Base-by-base conservation (phyloP, 2,888 invertebrate species). In the Archips xylosteana region DNA sequence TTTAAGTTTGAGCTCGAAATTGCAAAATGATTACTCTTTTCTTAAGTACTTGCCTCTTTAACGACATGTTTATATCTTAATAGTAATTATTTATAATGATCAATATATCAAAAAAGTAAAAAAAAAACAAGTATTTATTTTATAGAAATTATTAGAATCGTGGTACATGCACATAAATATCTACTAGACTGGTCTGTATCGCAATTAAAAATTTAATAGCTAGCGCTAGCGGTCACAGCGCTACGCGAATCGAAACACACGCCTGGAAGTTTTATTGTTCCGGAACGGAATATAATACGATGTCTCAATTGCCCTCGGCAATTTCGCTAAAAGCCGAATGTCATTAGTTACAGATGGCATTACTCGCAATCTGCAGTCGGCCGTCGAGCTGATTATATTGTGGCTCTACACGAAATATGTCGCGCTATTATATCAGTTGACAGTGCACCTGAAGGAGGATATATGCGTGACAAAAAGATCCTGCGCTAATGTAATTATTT, bases 401-500 rank as follows among this genome's bases (percentile, higher is more conserved):
- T 69, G 68, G 47, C 57, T 49, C n/a, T 45, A 45, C 79, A 76
- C 79, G 78, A 81, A 82, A 84, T 83, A 84, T 85, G 81, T 82
- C 79, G 75, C 74, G 73, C 77, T 80, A 81, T 83, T 82, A 83
- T 86, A 80, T 82, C 78, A 81, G 81, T 79, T 78, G 84, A 81
- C 85, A 85, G 81, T 79, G 75, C 77, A 78, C 78, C 79, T 83
- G 84, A 88, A 87, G 84, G 68, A 68, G 74, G 51, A 74, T 74
- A 54, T 69, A 74, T 74, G 74, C 68, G 66, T 32, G 86, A 87
- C 85, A 86, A 89, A 89, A 89, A 87, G 85, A 82, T 75, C 80
- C 83, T 80, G 83, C 81, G 83, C 79, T 87, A 89, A 88, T 84
- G 87, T 88, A 88, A 91, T 92, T 89, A 90, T 91, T 92, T 91